Evolutionary conservation across 2,113 vertebrate genomes (phyloP).

Genomic region (Sarotherodon lohbergeri): DNA sequence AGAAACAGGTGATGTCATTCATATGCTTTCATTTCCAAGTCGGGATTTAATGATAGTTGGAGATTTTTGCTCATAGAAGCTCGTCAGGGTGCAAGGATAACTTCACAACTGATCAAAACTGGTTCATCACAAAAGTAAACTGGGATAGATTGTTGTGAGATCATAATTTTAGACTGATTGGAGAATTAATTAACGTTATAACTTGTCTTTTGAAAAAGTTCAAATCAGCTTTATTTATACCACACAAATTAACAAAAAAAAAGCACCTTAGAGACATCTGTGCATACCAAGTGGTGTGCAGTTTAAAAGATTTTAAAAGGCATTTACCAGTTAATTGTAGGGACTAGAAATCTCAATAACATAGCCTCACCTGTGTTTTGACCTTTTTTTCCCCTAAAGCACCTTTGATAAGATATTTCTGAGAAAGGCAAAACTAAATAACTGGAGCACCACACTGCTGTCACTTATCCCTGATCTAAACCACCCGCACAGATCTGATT

Average conservation of each 20-base stretch:
- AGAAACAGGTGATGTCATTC: background rate
- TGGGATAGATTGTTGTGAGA: background rate
- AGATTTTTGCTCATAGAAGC: background rate
- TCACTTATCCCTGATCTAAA: background rate
- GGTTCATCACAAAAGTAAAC: background rate
- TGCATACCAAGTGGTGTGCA: background rate
- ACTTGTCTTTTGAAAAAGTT: background rate
- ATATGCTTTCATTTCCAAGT: background rate
- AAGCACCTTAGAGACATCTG: background rate
- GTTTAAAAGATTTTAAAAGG: background rate
- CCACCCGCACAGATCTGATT: background rate
- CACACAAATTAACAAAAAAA: background rate
- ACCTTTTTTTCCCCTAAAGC: rapidly evolving
- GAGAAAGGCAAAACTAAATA: background rate
- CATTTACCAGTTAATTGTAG: background rate
- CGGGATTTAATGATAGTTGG: background rate
- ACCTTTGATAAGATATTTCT: background rate
- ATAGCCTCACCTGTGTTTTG: background rate
- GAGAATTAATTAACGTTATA: background rate
- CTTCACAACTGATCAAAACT: background rate
- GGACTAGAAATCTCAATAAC: background rate
- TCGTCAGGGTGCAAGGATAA: rapidly evolving
- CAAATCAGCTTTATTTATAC: background rate
- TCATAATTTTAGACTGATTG: background rate
- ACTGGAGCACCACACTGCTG: background rate